A percentile compares a stretch with the other conserved stretches of the same genome.
Evolutionary conservation across 2,888 invertebrate genomes (phyloP).

Genomic region (Aradus depressus): DNA sequence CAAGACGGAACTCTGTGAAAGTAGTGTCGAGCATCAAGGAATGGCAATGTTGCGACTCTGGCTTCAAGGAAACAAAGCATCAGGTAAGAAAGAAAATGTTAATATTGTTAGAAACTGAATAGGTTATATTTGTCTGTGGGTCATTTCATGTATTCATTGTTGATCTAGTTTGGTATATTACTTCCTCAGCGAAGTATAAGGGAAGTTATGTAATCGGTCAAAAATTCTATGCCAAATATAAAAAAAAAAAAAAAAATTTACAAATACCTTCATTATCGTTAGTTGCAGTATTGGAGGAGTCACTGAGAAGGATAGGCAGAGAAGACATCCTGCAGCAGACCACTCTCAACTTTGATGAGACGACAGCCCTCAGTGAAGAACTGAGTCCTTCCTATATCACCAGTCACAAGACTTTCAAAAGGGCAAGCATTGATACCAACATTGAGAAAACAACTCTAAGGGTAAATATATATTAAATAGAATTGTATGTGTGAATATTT

Average conservation of each 20-base stretch:
- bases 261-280: too few species aligned
- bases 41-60: slow-evolving; percentile 53
- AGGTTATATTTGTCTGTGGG: too few species aligned
- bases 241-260: too few species aligned
- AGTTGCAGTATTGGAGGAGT: slow-evolving; percentile 67
- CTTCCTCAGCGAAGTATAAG: too few species aligned
- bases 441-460: too few species aligned
- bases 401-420: slow-evolving; percentile 20
- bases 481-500: too few species aligned
- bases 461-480: too few species aligned
- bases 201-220: too few species aligned
- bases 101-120: too few species aligned
- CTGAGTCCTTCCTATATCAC: slow-evolving; percentile 34
- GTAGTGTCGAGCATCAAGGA: slow-evolving; percentile 63
- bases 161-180: too few species aligned
- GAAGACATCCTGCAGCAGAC: slow-evolving; percentile 85
- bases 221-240: too few species aligned
- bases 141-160: too few species aligned
- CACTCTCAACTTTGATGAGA: slow-evolving; percentile 42
- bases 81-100: slow-evolving; percentile 27
- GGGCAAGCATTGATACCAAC: slow-evolving; percentile 9
- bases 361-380: slow-evolving; percentile 53
- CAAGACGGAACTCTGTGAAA: slow-evolving; percentile 59
- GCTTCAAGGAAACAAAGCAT: slow-evolving; percentile 43
- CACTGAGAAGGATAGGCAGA: slow-evolving; percentile 71